Evolutionary conservation across 2,888 invertebrate genomes (phyloP).

Genomic region (Alloplasta piceator): DNA sequence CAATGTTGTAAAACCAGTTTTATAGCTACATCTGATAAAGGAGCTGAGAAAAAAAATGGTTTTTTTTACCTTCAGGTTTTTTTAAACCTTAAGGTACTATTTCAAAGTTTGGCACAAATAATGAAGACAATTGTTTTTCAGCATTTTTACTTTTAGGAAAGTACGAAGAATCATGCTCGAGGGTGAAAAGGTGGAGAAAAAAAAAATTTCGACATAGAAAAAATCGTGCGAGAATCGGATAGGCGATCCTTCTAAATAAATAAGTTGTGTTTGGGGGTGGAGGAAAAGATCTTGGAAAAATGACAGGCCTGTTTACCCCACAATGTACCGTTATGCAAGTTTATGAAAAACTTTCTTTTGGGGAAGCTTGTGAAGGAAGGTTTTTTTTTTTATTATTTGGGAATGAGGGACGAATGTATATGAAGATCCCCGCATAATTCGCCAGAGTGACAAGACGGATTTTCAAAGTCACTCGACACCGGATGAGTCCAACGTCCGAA

Average conservation of each 20-base stretch:
- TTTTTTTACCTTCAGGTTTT: no score
- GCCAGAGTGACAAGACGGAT: constrained; percentile 43
- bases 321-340: neutral
- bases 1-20: no score
- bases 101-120: neutral
- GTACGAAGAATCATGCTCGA: constrained; percentile 3
- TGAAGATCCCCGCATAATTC: constrained; percentile 18
- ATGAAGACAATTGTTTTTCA: neutral
- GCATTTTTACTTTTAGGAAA: neutral
- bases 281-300: neutral
- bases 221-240: neutral
- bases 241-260: neutral
- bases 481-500: constrained; percentile 78
- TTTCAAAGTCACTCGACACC: constrained; percentile 22
- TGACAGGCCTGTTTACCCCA: neutral
- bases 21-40: no score
- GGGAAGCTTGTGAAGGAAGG: neutral
- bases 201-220: neutral
- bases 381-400: neutral
- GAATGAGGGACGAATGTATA: constrained; percentile 6
- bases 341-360: neutral
- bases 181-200: neutral
- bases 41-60: no score
- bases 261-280: neutral
- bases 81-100: neutral